Base-by-base conservation (phyloP, 2,113 vertebrate genomes). In the Dicentrarchus labrax region DNA sequence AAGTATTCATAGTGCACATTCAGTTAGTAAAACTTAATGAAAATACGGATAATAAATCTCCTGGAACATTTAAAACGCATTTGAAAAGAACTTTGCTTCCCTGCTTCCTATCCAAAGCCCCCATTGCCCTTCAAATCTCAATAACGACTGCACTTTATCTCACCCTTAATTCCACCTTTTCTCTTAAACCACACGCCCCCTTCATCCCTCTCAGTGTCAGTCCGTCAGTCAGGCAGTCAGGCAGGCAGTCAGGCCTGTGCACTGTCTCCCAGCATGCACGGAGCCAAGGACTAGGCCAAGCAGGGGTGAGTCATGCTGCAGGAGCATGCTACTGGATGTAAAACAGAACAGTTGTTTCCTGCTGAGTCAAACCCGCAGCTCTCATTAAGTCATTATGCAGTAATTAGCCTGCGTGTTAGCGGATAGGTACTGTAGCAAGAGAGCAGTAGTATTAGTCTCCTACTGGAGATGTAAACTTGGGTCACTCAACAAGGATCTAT, bases 311-410 rank as follows among this genome's bases (percentile, higher is more conserved):
- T 94, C 91, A 94, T 86, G 83, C 90, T 80, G 78, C 82, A 88
- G 75, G 81, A 94, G 86, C 82, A 85, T 77, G 89, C 86, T 78
- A 78, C 86, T 92, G 84, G 94, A 95, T 92, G 91, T 93, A 86
- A 93, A 94, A 90, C 91, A 94, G 92, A 92, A 65, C 87, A 50
- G 82, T 85, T 81, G 83, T 88, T 93, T 94, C 91, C 90, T 91
- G 92, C 93, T 91, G 93, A 92, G 90, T 93, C 91, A 92, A 92
- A 92, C 86, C 92, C 90, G 38, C 93, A 92, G 88, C 69, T 59
- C 90, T 90, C 87, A 89, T 93, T 94, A 90, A 94, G 88, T 92
- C 86, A 93, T 94, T 93, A 93, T 87, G 84, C 48, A 2, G 86
- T 88, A 92, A 94, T 95, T 93, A 94, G 86, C 82, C 74, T 83